These are phyloP conservation scores for Hylaeus anthracinus DNA, from an alignment of 1,140 invertebrate species.

Conservation along the genomic window DNA sequence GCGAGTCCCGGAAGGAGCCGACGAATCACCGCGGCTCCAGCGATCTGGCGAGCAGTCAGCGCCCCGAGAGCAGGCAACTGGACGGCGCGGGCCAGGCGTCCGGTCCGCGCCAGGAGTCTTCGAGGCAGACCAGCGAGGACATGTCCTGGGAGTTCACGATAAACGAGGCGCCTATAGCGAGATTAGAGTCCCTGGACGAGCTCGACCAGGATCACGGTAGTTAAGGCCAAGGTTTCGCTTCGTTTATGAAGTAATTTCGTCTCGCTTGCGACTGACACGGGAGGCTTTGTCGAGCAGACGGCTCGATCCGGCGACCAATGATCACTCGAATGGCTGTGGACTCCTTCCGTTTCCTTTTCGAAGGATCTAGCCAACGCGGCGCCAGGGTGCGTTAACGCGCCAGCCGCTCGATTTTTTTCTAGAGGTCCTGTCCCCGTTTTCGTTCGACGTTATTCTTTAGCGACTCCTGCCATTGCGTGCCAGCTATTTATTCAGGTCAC, in stretches of 20 bases:
- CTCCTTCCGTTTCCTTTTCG: slow-evolving; percentile 37
- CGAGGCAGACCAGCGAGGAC: slow-evolving; percentile 78
- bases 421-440: background rate
- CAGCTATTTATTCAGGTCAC: background rate
- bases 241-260: slow-evolving; percentile 6
- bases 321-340: slow-evolving; percentile 45
- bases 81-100: slow-evolving; percentile 35
- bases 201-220: slow-evolving; percentile 81
- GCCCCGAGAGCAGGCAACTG: slow-evolving; percentile 52
- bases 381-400: background rate
- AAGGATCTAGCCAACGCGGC: slow-evolving; percentile 9
- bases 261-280: slow-evolving; percentile 12
- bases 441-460: too few species aligned
- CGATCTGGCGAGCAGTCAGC: slow-evolving; percentile 48
- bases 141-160: slow-evolving; percentile 82
- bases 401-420: slow-evolving; percentile 4
- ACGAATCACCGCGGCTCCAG: slow-evolving; percentile 57
- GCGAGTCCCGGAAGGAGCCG: slow-evolving; percentile 70
- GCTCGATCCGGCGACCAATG: background rate
- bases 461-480: too few species aligned
- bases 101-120: slow-evolving; percentile 55
- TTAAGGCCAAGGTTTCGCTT: slow-evolving; percentile 61
- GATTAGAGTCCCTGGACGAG: slow-evolving; percentile 85
- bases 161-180: slow-evolving; percentile 84
- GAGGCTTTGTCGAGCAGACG: slow-evolving; percentile 10